Evolutionary conservation across 2,888 invertebrate species (phyloP), one percentile per base, ranked within the genome.

Genomic region (Cataglyphis livida): DNA sequence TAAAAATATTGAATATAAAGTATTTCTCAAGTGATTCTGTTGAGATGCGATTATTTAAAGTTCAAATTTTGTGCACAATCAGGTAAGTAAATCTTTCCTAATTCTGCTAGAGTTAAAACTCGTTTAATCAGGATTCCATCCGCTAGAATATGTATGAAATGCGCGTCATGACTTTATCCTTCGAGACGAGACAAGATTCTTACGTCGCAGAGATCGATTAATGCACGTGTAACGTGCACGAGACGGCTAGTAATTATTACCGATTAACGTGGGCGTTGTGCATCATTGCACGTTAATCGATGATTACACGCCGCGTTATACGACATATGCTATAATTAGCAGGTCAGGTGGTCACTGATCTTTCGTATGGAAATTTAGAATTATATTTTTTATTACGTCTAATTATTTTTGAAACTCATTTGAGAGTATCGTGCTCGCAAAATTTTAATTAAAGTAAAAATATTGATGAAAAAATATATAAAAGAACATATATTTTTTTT

Each of bases 211-310:
- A 35, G 35, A 79, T 79, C 78, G 78, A 79, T 79, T 79, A 61
- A 79, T 79, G 78, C 70, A 70, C n/a, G 68, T 21, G 57, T 68
- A 78, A 78, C 59, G 21, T 78, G 44, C 15, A 68, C 44, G 35
- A 35, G 35, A 25, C 57, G 64, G 57, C 59, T 44, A 28, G 64
- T 86, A 87, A 87, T 86, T 84, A 84, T 59, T 71, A 9, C 35
- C 48, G 62, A n/a, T 28, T 38, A 32, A 51, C 54, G 21, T 65
- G 62, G 59, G 70, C 18, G 61, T 68, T 68, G 54, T 32, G 84
- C 61, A 83, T 83, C 81, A 73, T 86, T 68, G 48, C 64, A 44
- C 61, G 76, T 21, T 76, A 87, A 85, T 85, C 83, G 79, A 85
- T 65, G 62, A 68, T 68, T 81, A 51, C 25, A 32, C 62, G 44